phyloP scores from a whole-genome alignment of 2,113 vertebrate species.

The Indicator maculatus region DNA sequence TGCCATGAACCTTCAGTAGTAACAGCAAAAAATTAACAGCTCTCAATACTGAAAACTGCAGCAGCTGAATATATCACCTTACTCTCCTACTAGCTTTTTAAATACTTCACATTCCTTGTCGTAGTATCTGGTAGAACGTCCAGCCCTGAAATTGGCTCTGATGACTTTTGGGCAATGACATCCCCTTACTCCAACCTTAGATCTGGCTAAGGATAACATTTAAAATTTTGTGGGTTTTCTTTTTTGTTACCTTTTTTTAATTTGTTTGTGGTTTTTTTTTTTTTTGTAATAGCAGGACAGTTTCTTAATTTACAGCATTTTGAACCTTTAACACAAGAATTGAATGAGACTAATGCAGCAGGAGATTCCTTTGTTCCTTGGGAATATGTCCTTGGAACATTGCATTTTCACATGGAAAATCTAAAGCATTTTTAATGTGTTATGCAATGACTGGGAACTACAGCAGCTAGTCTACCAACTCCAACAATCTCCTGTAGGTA shows the following conservation, averaged over 20 bases:
- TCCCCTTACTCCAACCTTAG: not conserved
- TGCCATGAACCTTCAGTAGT: not conserved
- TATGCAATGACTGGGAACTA: not conserved
- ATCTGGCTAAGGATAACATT: not conserved
- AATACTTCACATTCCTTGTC: not conserved
- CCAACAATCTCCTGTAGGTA: not conserved
- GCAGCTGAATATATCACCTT: not conserved
- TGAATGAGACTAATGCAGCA: not conserved
- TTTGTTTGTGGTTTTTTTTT: not conserved
- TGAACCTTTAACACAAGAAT: not conserved
- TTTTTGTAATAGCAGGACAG: not conserved
- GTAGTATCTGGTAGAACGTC: not conserved
- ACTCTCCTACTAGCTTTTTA: not conserved
- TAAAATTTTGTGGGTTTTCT: not conserved
- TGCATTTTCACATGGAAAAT: not conserved
- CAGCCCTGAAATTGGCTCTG: fast-evolving
- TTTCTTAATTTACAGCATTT: slow-evolving; percentile 1
- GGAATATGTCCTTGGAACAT: not conserved
- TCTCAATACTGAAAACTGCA: not conserved
- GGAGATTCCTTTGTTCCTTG: not conserved
- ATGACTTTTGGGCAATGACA: not conserved
- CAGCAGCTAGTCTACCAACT: not conserved
- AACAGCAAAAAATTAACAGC: not conserved
- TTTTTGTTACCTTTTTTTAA: not conserved
- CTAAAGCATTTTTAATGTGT: not conserved